Evolutionary conservation across 2,888 invertebrate genomes (phyloP).

Genomic region (Torymus texanus): DNA sequence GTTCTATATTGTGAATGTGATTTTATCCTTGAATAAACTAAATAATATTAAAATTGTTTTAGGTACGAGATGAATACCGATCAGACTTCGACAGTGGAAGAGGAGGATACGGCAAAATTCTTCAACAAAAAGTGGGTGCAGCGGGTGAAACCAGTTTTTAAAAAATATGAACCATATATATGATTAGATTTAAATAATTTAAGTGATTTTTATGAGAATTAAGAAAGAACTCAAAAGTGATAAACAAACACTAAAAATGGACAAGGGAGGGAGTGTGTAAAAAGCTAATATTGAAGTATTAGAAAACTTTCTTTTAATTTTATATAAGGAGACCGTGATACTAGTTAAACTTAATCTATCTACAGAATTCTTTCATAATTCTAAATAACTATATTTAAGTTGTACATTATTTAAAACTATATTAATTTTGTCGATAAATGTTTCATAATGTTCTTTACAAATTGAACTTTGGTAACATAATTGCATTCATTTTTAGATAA

Average conservation of each 20-base stretch:
- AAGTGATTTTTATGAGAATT: constrained; percentile 31
- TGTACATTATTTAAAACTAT: constrained; percentile 7
- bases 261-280: constrained; percentile 14
- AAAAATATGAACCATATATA: constrained; percentile 6
- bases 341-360: constrained; percentile 31
- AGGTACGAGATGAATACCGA: constrained; percentile 98
- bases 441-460: neutral
- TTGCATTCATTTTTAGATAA: too few relatives aligned
- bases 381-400: constrained; percentile 42
- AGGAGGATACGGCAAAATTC: constrained; percentile 97
- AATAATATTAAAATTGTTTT: constrained; percentile 61
- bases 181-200: constrained; percentile 12
- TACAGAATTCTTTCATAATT: constrained; percentile 5
- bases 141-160: constrained; percentile 40
- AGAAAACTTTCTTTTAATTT: constrained; percentile 46
- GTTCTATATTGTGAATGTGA: too few relatives aligned
- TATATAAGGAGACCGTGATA: constrained; percentile 37
- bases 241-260: constrained; percentile 32
- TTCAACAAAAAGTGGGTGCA: constrained; percentile 85
- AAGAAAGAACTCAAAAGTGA: constrained; percentile 45
- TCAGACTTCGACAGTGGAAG: constrained; percentile 97
- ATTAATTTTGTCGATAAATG: constrained; percentile 7
- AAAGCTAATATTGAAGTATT: constrained; percentile 44
- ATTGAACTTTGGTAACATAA: too few relatives aligned
- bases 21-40: too few relatives aligned